Base-by-base conservation (phyloP, 2,797 vertebrate genomes). In the Craterocephalus amniculus region DNA sequence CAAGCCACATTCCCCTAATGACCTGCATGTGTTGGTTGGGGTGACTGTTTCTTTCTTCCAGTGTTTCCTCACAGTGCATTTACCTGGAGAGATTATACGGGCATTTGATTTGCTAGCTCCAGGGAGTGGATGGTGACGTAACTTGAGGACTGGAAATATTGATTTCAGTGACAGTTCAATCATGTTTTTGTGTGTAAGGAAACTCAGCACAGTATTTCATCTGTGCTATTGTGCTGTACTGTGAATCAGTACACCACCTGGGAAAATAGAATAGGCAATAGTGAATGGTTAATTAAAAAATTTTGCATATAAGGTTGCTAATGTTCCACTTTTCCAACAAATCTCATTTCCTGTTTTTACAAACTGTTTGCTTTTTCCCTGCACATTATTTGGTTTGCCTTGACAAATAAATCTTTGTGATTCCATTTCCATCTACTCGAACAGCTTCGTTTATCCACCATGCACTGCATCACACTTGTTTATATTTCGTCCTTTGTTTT, bases 121-220 rank as follows among this genome's bases (percentile, higher is more conserved):
- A 68, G 62, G 51, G 36, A 60, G 63, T 34, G 52, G 67, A 68
- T 48, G 24, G 51, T 2, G 12, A 55, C 60, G 71, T 76, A 62
- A 72, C 31, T 69, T 43, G 57, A 78, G 48, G 48, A 68, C 34
- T 58, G 29, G 52, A 40, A 43, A 4, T 72, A 85, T 83, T 65
- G 80, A 89, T 89, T 89, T 59, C 14, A 57, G 66, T 69, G 70
- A 78, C 58, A 57, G 64, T 65, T 8, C 61, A 74, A 61, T 72
- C 0, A 8, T 69, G 56, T 82, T 63, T 74, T 11, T 72, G 58
- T 59, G 52, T 70, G 36, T 59, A 48, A 32, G 43, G 40, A 70
- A 74, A 68, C 73, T 64, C 20, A 63, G 70, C 45, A 18, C 12
- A 13, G 24, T 34, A 5, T 29, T 64, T 45, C 48, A n/a, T 66